Evolutionary conservation across 2,888 invertebrate genomes (phyloP).

Genomic region (Idaea aversata): DNA sequence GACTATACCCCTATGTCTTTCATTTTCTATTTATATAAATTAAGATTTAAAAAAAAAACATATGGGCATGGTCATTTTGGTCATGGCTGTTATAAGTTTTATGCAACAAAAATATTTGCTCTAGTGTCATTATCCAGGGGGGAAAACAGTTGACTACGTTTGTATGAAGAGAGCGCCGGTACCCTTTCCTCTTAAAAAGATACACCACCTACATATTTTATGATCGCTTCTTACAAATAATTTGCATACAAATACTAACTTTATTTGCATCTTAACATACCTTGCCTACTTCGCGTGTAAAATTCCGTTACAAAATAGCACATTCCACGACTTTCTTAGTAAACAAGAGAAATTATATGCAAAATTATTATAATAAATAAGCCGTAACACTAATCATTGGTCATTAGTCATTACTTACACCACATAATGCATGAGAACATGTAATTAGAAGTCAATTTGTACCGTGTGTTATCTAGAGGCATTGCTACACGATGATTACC

Average conservation of each 20-base stretch:
- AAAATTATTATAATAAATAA: slow-evolving; percentile 40
- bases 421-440: slow-evolving; percentile 20
- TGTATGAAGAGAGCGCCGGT: no score
- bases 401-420: slow-evolving; percentile 40
- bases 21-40: no score
- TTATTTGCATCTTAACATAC: neutral
- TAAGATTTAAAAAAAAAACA: no score
- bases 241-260: neutral
- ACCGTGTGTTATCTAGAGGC: slow-evolving; percentile 47
- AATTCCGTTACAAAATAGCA: slow-evolving; percentile 3
- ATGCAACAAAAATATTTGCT: no score
- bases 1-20: no score
- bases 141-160: no score
- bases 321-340: slow-evolving; percentile 21
- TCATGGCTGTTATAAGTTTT: no score
- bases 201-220: neutral
- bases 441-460: slow-evolving; percentile 56
- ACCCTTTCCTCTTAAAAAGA: no score
- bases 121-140: no score
- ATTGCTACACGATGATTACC: slow-evolving; percentile 59
- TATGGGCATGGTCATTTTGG: no score
- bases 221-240: neutral
- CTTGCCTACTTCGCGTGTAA: neutral
- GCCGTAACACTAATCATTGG: slow-evolving; percentile 38
- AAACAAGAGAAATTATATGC: slow-evolving; percentile 27